Conservation (phyloP, 1,140 invertebrate genomes). For the Tetramorium alpestre region DNA sequence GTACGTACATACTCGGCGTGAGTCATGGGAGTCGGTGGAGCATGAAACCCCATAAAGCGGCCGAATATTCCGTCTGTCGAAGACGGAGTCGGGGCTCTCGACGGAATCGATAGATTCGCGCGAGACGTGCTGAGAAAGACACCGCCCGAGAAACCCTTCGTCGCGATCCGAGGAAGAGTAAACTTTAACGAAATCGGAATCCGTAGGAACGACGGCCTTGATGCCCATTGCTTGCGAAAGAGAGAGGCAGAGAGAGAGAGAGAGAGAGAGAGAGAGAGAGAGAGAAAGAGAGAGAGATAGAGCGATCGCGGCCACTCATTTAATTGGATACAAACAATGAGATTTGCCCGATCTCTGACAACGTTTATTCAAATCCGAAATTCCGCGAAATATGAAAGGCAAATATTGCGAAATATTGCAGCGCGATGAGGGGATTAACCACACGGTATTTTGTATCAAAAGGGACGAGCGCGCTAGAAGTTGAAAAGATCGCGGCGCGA, state of each 20-base stretch:
- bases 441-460: no score
- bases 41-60: slow-evolving; percentile 67
- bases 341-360: not conserved
- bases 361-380: not conserved
- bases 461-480: no score
- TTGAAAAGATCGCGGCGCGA: not conserved
- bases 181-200: slow-evolving; percentile 31
- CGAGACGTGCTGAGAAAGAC: slow-evolving; percentile 34
- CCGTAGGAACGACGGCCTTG: slow-evolving; percentile 30
- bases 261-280: no score
- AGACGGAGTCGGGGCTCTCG: not conserved
- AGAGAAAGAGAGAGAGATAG: not conserved
- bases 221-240: not conserved
- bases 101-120: slow-evolving; percentile 70
- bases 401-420: not conserved
- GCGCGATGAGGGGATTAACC: not conserved
- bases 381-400: not conserved
- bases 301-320: not conserved
- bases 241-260: not conserved
- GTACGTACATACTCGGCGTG: slow-evolving; percentile 51
- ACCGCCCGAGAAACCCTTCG: slow-evolving; percentile 37
- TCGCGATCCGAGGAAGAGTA: slow-evolving; percentile 4
- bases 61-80: slow-evolving; percentile 71
- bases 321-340: not conserved
- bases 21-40: slow-evolving; percentile 73